Evolutionary conservation across 2,888 invertebrate species (phyloP).

Genomic region (Busseola fusca): DNA sequence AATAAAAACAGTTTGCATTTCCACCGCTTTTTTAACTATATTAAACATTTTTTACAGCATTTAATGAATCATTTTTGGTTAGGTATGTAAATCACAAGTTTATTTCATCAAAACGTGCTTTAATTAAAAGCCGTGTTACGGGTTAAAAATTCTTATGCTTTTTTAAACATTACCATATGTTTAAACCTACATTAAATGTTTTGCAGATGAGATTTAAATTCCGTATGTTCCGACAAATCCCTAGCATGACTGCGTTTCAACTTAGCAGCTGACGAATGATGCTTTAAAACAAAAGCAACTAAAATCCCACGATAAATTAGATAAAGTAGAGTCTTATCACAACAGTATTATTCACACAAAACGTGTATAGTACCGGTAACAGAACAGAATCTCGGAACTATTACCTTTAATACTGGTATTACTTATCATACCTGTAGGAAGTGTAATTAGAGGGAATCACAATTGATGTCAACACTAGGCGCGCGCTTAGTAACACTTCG

Average conservation of each 20-base stretch:
- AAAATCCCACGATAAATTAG: background rate
- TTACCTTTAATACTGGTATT: background rate
- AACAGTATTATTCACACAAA: slow-evolving; percentile 6
- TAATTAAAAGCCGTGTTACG: background rate
- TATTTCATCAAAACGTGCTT: slow-evolving; percentile 7
- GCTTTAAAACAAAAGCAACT: slow-evolving; percentile 5
- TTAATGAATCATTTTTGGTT: slow-evolving; percentile 32
- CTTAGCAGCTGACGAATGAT: background rate
- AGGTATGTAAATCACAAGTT: slow-evolving; percentile 5
- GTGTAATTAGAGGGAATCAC: slow-evolving; percentile 25
- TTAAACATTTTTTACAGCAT: no score
- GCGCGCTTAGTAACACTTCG: slow-evolving; percentile 10
- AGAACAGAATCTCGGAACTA: background rate
- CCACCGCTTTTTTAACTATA: no score
- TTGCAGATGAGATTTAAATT: background rate
- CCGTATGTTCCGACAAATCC: background rate
- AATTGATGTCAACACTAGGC: slow-evolving; percentile 18
- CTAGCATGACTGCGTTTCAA: background rate
- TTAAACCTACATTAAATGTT: no score
- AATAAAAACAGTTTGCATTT: background rate
- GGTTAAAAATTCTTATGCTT: background rate
- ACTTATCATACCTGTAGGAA: slow-evolving; percentile 5
- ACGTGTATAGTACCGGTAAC: background rate
- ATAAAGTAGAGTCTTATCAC: slow-evolving; percentile 2
- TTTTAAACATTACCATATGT: background rate